These are phyloP conservation scores for Holothuria glaberrima DNA, from an alignment of 35 echinoderm and acorn worm species.

Conservation along the genomic window DNA sequence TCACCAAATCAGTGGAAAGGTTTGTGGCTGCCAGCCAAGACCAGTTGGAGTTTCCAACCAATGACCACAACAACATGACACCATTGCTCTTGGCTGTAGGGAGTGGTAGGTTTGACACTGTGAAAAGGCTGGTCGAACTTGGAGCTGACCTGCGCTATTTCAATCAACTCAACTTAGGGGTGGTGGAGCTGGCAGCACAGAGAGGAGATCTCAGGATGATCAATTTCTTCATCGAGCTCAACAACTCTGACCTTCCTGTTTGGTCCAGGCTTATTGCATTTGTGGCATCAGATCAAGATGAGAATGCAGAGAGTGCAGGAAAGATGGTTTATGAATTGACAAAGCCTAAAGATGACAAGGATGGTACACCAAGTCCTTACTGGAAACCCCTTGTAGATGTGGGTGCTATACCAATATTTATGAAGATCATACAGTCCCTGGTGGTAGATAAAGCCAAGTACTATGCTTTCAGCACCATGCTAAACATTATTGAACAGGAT, in stretches of 20 bases:
- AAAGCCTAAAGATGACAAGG: constrained; percentile 30
- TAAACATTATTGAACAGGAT: constrained; percentile 76
- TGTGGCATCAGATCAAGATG: constrained; percentile 77
- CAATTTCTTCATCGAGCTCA: constrained; percentile 79
- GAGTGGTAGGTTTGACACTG: constrained; percentile 64
- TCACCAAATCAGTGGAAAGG: constrained; percentile 84
- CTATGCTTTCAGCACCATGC: constrained; percentile 74
- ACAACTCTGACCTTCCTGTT: constrained; percentile 82
- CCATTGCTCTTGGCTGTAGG: constrained; percentile 85
- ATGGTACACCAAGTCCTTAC: constrained; percentile 26
- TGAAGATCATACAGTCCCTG: constrained; percentile 91
- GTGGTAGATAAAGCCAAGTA: constrained; percentile 76
- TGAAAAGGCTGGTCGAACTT: constrained; percentile 79
- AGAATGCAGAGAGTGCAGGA: constrained; percentile 81
- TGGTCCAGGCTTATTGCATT: constrained; percentile 88
- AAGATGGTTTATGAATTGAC: constrained; percentile 82
- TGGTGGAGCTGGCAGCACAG: constrained; percentile 71
- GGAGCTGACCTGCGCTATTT: constrained; percentile 83
- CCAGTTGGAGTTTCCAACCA: constrained; percentile 94
- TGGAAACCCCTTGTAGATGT: constrained; percentile 71
- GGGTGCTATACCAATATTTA: constrained; percentile 60
- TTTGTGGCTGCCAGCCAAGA: constrained; percentile 95
- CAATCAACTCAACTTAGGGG: constrained; percentile 83
- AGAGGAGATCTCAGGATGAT: constrained; percentile 73
- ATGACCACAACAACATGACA: constrained; percentile 79